Base-by-base conservation (phyloP, 2,797 vertebrate genomes). In the Pseudochromis fuscus region DNA sequence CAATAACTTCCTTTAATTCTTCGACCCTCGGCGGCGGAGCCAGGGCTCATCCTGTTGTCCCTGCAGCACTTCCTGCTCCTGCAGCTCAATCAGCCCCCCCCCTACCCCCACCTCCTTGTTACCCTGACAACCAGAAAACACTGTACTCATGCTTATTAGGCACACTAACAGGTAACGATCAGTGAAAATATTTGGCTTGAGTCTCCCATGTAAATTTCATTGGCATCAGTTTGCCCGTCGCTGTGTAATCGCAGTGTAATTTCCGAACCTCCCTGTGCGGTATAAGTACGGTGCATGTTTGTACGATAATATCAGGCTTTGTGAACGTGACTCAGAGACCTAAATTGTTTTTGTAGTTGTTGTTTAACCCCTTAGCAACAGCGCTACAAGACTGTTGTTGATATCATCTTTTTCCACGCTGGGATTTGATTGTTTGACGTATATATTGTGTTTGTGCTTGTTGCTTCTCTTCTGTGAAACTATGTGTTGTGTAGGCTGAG, bases 1-100 rank as follows among this genome's bases (percentile, higher is more conserved):
- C 96, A 98, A 98, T 96, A 97, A 96, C 96, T 98, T 99, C 98
- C 98, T 98, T 92, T 95, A 97, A 98, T 99, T 99, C 97, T 98
- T 98, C 94, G 92, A 94, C 94, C 93, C 93, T 95, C 86, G 94
- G 87, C 94, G 92, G 92, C 94, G 96, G 97, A 99, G 98, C 97
- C 96, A 93, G 95, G 95, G 95, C 95, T 96, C 95, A 94, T 99
- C 97, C 97, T 98, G 97, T 99, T 99, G 98, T 98, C 96, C 95
- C 93, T 91, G 94, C 95, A 91, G 95, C 93, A 94, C 96, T 98
- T 99, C 97, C 98, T 95, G 95, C 89, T 81, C 94, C 90, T 87
- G 81, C 92, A 81, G 95, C 93, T 91, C 93, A 93, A 94, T 95
- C 95, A 88, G 93, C 92, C 93, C 90, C 87, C 88, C 51, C 49